These are phyloP conservation scores for Chascanopsetta lugubris DNA, from an alignment of 2,113 vertebrate genomes.

Conservation along the genomic window DNA sequence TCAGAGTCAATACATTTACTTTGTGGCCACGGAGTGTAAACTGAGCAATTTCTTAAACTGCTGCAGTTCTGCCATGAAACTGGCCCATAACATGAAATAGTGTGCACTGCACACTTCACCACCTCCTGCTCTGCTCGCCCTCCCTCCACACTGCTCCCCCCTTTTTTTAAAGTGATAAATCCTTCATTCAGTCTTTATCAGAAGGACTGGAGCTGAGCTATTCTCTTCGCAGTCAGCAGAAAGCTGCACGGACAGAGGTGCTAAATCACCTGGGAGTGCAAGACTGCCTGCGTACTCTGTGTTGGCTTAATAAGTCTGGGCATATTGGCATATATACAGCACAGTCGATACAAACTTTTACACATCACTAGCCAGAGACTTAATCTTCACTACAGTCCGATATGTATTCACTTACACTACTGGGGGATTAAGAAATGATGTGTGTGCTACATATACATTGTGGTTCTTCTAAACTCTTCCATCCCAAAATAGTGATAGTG, in stretches of 20 bases:
- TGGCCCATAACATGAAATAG: slow-evolving; percentile 23
- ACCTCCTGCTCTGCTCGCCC: slow-evolving; percentile 29
- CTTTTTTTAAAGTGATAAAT: slow-evolving; percentile 59
- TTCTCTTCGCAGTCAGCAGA: slow-evolving; percentile 69
- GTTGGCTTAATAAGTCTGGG: slow-evolving; percentile 72
- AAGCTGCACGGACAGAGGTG: slow-evolving; percentile 51
- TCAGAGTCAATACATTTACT: slow-evolving; percentile 25
- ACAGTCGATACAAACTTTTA: slow-evolving; percentile 67
- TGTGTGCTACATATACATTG: not conserved
- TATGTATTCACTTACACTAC: slow-evolving; percentile 36
- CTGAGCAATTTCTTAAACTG: slow-evolving; percentile 28
- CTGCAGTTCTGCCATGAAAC: slow-evolving; percentile 36
- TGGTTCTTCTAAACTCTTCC: not conserved
- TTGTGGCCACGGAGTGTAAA: not conserved
- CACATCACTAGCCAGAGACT: slow-evolving; percentile 57
- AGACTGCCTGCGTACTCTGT: slow-evolving; percentile 56
- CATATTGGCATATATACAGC: slow-evolving; percentile 70
- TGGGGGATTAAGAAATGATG: slow-evolving; percentile 30
- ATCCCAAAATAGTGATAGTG: not conserved
- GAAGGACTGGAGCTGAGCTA: slow-evolving; percentile 49
- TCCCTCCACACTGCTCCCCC: slow-evolving; percentile 8
- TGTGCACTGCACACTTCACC: slow-evolving; percentile 25
- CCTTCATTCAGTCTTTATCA: slow-evolving; percentile 58
- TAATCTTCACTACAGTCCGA: slow-evolving; percentile 44
- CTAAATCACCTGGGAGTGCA: slow-evolving; percentile 65